Evolutionary conservation across 2,888 invertebrate genomes (phyloP).

Genomic region (Apamea anceps): DNA sequence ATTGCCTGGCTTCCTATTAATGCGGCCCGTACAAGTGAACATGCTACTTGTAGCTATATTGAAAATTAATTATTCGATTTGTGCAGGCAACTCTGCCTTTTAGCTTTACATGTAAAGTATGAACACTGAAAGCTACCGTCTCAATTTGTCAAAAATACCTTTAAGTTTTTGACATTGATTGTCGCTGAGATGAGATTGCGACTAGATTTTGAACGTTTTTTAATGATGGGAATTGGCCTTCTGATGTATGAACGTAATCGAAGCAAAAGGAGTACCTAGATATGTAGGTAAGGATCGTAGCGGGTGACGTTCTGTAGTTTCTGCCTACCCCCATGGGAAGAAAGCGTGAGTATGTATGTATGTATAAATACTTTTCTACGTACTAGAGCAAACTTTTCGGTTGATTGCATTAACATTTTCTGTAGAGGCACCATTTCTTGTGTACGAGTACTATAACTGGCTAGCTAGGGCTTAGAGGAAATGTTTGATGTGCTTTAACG

Average conservation of each 20-base stretch:
- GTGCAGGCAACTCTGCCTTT: slow-evolving; percentile 24
- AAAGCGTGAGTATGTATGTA: background rate
- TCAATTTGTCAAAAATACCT: too few species aligned
- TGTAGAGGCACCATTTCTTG: slow-evolving; percentile 35
- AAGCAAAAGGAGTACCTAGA: background rate
- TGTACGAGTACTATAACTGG: slow-evolving; percentile 7
- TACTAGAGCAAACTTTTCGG: slow-evolving; percentile 36
- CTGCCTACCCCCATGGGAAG: too few species aligned
- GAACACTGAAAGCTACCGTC: background rate
- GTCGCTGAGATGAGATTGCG: too few species aligned
- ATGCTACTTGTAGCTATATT: slow-evolving; percentile 51
- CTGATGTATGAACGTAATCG: background rate
- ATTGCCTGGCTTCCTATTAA: slow-evolving; percentile 73
- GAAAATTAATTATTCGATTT: slow-evolving; percentile 45
- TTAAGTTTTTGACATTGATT: too few species aligned
- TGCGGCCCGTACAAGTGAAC: slow-evolving; percentile 64
- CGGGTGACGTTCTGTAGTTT: background rate
- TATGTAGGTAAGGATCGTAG: background rate
- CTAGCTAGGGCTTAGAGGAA: slow-evolving; percentile 8
- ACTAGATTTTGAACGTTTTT: too few species aligned
- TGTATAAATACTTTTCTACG: background rate
- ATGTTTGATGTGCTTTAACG: slow-evolving; percentile 40
- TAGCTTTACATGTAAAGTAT: slow-evolving; percentile 13
- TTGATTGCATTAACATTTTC: slow-evolving; percentile 57
- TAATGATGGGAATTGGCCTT: too few species aligned